A percentile compares a stretch with the other conserved stretches of the same genome.
Evolutionary conservation across 2,113 vertebrate genomes (phyloP).

Genomic region (Psephotus haematonotus): DNA sequence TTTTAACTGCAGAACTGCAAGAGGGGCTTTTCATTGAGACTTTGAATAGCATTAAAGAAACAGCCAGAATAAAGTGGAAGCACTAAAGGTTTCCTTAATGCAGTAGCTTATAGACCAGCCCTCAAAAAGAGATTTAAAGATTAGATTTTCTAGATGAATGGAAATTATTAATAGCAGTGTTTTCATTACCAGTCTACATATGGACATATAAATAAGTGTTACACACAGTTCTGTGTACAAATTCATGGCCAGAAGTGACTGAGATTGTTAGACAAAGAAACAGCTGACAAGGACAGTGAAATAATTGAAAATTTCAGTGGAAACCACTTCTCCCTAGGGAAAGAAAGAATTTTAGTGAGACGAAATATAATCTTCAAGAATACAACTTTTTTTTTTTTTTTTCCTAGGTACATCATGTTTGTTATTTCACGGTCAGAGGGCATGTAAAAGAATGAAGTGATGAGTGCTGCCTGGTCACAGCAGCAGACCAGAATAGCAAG

Average conservation of each 20-base stretch:
- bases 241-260: background rate
- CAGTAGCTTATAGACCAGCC: slow-evolving; percentile 17
- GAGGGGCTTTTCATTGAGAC: slow-evolving; percentile 38
- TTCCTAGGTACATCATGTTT: background rate
- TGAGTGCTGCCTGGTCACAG: background rate
- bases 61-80: slow-evolving; percentile 38
- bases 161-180: background rate
- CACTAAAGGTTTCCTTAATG: slow-evolving; percentile 40
- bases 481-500: background rate
- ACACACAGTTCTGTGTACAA: background rate
- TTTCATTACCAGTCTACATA: background rate
- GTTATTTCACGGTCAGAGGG: background rate
- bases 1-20: slow-evolving; percentile 64
- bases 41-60: slow-evolving; percentile 56
- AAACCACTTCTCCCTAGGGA: background rate
- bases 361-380: background rate
- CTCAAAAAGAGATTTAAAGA: slow-evolving; percentile 27
- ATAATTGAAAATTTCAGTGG: background rate
- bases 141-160: slow-evolving; percentile 23
- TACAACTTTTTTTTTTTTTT: background rate
- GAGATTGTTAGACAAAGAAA: background rate
- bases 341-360: background rate
- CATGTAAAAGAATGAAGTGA: background rate
- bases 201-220: background rate
- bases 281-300: background rate